Percentiles rank a stretch among this genome's conserved stretches.
phyloP scores from a whole-genome alignment of 2,888 invertebrate species.

The Amblyjoppa fuscipennis region DNA sequence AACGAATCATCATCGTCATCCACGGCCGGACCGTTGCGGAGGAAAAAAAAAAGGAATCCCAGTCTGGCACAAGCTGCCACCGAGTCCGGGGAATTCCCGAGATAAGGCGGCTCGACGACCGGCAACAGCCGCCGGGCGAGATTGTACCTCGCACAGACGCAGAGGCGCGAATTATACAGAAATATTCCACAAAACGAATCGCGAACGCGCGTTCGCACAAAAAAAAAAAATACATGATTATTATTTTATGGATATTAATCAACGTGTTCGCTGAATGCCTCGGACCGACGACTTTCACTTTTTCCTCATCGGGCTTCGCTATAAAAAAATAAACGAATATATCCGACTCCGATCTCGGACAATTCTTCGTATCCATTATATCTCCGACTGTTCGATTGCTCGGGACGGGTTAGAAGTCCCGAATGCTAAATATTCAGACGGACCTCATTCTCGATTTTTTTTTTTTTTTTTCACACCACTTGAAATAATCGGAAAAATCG shows the following conservation, averaged over 20 bases:
- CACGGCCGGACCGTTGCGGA: background rate
- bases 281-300: conserved; percentile 20
- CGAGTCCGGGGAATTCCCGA: conserved; percentile 51
- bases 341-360: background rate
- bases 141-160: conserved; percentile 9
- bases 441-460: too few species aligned
- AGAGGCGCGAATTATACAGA: conserved; percentile 40
- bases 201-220: background rate
- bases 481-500: too few species aligned
- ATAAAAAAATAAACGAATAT: background rate
- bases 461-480: too few species aligned
- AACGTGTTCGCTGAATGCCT: conserved; percentile 6
- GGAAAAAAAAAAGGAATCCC: conserved; percentile 34
- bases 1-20: conserved; percentile 23
- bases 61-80: conserved; percentile 39
- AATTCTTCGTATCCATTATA: background rate
- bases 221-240: conserved; percentile 5
- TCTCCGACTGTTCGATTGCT: background rate
- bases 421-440: background rate
- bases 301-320: conserved; percentile 8
- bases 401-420: background rate
- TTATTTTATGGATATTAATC: background rate
- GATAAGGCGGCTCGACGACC: conserved; percentile 55
- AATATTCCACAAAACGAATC: conserved; percentile 41
- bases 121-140: conserved; percentile 14